Conservation (phyloP, 1,140 invertebrate genomes). For the Mactra quadrangularis region DNA sequence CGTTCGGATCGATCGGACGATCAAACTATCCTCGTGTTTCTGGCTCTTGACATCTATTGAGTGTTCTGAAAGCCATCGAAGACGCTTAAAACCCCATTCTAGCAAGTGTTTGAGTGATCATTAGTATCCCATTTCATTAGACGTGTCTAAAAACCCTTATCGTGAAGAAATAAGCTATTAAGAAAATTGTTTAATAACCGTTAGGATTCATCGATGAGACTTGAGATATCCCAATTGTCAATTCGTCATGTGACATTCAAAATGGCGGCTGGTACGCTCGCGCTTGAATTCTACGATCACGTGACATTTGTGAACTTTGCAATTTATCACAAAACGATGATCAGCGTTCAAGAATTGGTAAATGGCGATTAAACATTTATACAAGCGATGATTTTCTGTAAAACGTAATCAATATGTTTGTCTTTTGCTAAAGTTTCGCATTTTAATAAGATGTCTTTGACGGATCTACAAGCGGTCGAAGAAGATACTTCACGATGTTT, state of each 20-base stretch:
- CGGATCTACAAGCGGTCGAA: background rate
- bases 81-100: background rate
- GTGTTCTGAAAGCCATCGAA: slow-evolving; percentile 10
- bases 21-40: too few species aligned
- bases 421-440: too few species aligned
- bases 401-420: too few species aligned
- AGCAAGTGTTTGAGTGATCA: slow-evolving; percentile 29
- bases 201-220: slow-evolving; percentile 9
- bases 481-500: slow-evolving; percentile 15
- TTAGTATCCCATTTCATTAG: slow-evolving; percentile 62
- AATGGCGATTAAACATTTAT: too few species aligned
- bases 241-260: slow-evolving; percentile 47
- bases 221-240: slow-evolving; percentile 41
- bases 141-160: slow-evolving; percentile 42
- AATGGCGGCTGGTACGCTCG: background rate
- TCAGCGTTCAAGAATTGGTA: too few species aligned
- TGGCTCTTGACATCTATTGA: background rate
- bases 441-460: too few species aligned
- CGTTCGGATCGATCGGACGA: too few species aligned
- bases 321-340: too few species aligned
- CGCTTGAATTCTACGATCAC: too few species aligned
- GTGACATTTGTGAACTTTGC: too few species aligned
- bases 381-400: too few species aligned
- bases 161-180: slow-evolving; percentile 55
- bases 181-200: slow-evolving; percentile 62